A percentile compares a stretch with the other conserved stretches of the same genome.
Evolutionary conservation across 1,140 invertebrate genomes (phyloP).

Genomic region (Bilobella aurantiaca): DNA sequence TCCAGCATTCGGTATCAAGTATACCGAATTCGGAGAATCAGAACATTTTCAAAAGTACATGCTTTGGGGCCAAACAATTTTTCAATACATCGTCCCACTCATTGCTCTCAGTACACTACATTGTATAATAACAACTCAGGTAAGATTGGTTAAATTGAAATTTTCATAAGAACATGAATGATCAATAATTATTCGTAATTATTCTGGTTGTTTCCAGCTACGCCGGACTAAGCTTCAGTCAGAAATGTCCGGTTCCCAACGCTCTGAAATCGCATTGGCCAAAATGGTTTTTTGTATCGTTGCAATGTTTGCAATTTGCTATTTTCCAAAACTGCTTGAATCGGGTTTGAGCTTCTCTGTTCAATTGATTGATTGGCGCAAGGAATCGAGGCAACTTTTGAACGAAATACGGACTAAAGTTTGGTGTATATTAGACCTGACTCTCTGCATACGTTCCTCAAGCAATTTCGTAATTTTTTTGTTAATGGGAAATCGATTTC

Average conservation of each 20-base stretch:
- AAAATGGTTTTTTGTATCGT: conserved; percentile 1
- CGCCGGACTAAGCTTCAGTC: neutral
- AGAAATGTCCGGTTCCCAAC: neutral
- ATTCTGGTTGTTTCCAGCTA: no score
- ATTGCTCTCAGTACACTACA: neutral
- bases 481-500: neutral
- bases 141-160: neutral
- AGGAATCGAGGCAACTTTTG: neutral
- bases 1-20: no score
- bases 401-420: neutral
- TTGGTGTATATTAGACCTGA: neutral
- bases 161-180: neutral
- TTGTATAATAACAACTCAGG: neutral
- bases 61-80: neutral
- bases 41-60: neutral
- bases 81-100: neutral
- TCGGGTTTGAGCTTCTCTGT: neutral
- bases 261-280: neutral
- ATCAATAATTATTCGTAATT: neutral
- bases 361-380: neutral
- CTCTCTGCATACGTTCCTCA: neutral
- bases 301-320: neutral
- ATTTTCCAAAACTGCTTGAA: neutral
- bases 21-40: neutral
- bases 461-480: neutral